These are phyloP conservation scores for Linurgus olivaceus DNA, from an alignment of 2,797 vertebrate genomes.

Conservation along the genomic window DNA sequence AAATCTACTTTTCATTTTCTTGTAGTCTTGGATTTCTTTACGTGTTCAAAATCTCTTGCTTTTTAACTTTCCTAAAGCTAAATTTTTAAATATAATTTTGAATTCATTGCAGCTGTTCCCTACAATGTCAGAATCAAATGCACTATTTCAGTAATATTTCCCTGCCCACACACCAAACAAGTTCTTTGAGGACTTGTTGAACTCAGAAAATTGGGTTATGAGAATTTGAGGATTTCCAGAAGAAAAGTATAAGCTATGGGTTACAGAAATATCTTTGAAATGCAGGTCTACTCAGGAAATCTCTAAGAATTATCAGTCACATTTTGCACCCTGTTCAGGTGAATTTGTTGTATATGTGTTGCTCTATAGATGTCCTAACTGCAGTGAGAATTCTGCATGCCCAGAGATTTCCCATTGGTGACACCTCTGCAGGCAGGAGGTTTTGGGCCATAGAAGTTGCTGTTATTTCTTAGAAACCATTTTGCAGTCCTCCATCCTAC, in stretches of 20 bases:
- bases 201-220: background rate
- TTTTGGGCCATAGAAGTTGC: background rate
- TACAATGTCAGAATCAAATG: background rate
- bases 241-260: background rate
- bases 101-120: background rate
- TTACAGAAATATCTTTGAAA: background rate
- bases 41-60: background rate
- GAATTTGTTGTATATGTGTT: background rate
- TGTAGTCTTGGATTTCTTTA: background rate
- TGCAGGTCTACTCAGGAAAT: background rate
- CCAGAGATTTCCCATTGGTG: background rate
- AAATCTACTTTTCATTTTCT: background rate
- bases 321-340: background rate
- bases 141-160: background rate
- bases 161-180: background rate
- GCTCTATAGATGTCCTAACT: background rate
- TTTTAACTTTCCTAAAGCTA: background rate
- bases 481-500: background rate
- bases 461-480: background rate
- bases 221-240: background rate
- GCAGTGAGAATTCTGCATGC: fast-evolving
- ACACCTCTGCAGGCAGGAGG: background rate
- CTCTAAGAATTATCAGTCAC: background rate
- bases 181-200: background rate
- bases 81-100: background rate